These are phyloP conservation scores for Metellina segmentata DNA, from an alignment of 2,888 invertebrate species.

Conservation along the genomic window DNA sequence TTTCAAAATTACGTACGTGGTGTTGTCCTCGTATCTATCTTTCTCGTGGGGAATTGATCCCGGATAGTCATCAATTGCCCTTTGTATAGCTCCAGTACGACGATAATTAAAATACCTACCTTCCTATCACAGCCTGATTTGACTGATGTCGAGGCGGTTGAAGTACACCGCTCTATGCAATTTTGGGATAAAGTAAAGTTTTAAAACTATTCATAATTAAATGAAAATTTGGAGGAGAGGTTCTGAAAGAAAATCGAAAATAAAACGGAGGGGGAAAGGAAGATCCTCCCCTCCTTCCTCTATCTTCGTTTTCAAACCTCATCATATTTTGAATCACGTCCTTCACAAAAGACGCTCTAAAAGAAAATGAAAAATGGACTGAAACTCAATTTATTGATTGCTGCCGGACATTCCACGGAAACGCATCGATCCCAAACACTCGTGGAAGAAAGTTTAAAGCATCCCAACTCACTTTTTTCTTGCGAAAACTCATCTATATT, in stretches of 20 bases:
- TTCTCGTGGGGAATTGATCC: too few relatives aligned
- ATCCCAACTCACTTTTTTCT: neutral
- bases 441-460: neutral
- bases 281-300: too few relatives aligned
- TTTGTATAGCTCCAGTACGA: too few relatives aligned
- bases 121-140: too few relatives aligned
- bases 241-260: neutral
- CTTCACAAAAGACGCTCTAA: too few relatives aligned
- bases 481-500: neutral
- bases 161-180: too few relatives aligned
- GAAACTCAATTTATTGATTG: neutral
- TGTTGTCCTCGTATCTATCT: too few relatives aligned
- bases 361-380: conserved; percentile 12
- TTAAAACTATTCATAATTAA: conserved; percentile 14
- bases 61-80: too few relatives aligned
- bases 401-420: neutral
- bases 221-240: conserved; percentile 25
- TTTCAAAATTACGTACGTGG: too few relatives aligned
- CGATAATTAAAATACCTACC: too few relatives aligned
- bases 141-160: too few relatives aligned
- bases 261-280: neutral
- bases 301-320: neutral
- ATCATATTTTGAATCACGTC: conserved; percentile 16
- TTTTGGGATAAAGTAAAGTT: conserved; percentile 8
- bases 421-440: neutral